A percentile compares a stretch with the other conserved stretches of the same genome.
Evolutionary conservation across 2,888 invertebrate genomes (phyloP).

Genomic region (Sarcophaga variegata): DNA sequence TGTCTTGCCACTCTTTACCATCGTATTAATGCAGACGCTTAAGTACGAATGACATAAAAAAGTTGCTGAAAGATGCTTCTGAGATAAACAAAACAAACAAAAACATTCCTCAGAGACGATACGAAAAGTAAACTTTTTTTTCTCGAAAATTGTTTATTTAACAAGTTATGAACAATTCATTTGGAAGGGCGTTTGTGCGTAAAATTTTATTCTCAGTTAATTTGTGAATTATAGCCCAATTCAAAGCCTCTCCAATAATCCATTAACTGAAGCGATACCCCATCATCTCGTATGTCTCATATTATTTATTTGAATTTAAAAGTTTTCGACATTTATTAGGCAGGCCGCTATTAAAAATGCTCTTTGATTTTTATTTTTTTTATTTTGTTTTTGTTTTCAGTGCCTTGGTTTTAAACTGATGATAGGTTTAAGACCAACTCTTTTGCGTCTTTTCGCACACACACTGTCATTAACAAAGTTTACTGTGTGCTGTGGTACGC

Average conservation of each 20-base stretch:
- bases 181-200: slow-evolving; percentile 21
- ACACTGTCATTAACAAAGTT: slow-evolving; percentile 25
- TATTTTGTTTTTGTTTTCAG: slow-evolving; percentile 19
- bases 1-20: slow-evolving; percentile 5
- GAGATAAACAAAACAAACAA: slow-evolving; percentile 24
- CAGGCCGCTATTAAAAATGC: slow-evolving; percentile 36
- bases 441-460: slow-evolving; percentile 6
- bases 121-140: slow-evolving; percentile 37
- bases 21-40: slow-evolving; percentile 34
- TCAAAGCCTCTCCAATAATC: neutral
- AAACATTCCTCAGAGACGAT: slow-evolving; percentile 35
- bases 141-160: slow-evolving; percentile 53
- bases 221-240: neutral
- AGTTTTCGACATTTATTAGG: slow-evolving; percentile 54
- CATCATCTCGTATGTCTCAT: neutral
- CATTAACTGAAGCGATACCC: neutral
- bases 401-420: slow-evolving; percentile 39
- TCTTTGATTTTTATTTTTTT: slow-evolving; percentile 33
- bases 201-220: slow-evolving; percentile 13
- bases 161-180: slow-evolving; percentile 54
- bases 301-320: slow-evolving; percentile 53
- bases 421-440: slow-evolving; percentile 38
- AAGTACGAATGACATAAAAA: slow-evolving; percentile 54
- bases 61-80: slow-evolving; percentile 53
- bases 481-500: slow-evolving; percentile 8